These are phyloP conservation scores for Drosophila mojavensis DNA, from an alignment of 1,140 invertebrate genomes.

Conservation along the genomic window DNA sequence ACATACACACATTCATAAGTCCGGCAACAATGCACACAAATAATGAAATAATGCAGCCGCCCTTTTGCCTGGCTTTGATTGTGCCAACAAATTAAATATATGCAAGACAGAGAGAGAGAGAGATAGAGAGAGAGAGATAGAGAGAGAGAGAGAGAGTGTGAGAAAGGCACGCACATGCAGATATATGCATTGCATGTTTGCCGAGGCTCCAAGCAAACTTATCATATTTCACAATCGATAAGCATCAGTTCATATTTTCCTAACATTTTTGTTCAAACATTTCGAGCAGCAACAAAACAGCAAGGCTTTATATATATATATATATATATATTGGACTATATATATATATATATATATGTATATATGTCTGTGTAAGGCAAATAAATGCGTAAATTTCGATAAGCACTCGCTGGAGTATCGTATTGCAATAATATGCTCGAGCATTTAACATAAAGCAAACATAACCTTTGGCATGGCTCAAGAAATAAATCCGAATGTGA, in stretches of 20 bases:
- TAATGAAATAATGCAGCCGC: conserved; percentile 37
- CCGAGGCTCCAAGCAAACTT: conserved; percentile 31
- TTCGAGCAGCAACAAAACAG: conserved; percentile 49
- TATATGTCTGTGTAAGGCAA: background rate
- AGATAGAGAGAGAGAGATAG: background rate
- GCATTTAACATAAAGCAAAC: conserved; percentile 83
- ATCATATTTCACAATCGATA: conserved; percentile 84
- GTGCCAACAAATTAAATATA: conserved; percentile 71
- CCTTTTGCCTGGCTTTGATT: conserved; percentile 49
- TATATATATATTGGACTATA: background rate
- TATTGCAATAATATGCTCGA: conserved; percentile 82
- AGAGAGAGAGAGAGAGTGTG: conserved; percentile 1
- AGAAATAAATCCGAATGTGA: conserved; percentile 27
- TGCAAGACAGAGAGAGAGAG: conserved; percentile 21
- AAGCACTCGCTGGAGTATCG: conserved; percentile 53
- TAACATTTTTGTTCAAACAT: conserved; percentile 77
- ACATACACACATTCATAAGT: conserved; percentile 13
- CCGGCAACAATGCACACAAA: conserved; percentile 45
- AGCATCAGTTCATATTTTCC: conserved; percentile 84
- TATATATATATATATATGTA: background rate
- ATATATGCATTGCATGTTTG: conserved; percentile 13
- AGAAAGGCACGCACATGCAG: background rate
- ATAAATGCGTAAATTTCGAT: conserved; percentile 65
- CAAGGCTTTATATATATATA: background rate
- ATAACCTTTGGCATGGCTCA: conserved; percentile 74